Evolutionary conservation across 2,888 invertebrate species (phyloP), one percentile per base, ranked within the genome.

Genomic region (Orthosia gothica): DNA sequence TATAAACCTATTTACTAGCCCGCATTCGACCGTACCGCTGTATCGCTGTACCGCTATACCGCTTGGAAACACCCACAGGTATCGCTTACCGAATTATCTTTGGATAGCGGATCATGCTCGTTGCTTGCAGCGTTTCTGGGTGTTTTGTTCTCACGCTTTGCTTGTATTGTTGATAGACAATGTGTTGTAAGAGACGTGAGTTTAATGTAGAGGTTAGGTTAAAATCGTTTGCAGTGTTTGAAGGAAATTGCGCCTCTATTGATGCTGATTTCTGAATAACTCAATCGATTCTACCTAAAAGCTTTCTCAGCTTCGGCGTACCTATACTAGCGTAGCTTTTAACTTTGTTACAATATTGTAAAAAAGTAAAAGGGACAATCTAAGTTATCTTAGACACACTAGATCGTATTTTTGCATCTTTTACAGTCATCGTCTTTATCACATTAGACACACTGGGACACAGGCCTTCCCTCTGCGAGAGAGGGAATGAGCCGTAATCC

Each of bases 1-100:
- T 91, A 91, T 91, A 91, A 92, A 91, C 91, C 90, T 92, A 92
- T 93, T 91, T 86, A 86, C 79, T 82, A 84, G 88, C 86, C 86
- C 84, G 88, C 86, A 84, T 88, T 79, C 77, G 67, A 70, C 55
- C 76, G 83, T 69, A 84, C 74, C 69, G 70, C 80, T 62, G 47
- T 74, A 74, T 72, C 61, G 69, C n/a, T 59, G 59, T 59, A 70
- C 77, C 63, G 64, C 76, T 79, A 72, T 78, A 83, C 61, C 58
- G 66, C 68, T 79, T 50, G 26, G 79, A 55, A 58, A 84, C 78
- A 85, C 79, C 79, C 76, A 85, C 84, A 80, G 74, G 74, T 85
- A 83, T 83, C 75, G 82, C 75, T 84, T 80, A 76, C 82, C 76
- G 58, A 82, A 84, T 82, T 70, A 81, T 84, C 82, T 84, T 73